Evolutionary conservation across 2,113 vertebrate species (phyloP).

Genomic region (Tychaedon coryphoeus): DNA sequence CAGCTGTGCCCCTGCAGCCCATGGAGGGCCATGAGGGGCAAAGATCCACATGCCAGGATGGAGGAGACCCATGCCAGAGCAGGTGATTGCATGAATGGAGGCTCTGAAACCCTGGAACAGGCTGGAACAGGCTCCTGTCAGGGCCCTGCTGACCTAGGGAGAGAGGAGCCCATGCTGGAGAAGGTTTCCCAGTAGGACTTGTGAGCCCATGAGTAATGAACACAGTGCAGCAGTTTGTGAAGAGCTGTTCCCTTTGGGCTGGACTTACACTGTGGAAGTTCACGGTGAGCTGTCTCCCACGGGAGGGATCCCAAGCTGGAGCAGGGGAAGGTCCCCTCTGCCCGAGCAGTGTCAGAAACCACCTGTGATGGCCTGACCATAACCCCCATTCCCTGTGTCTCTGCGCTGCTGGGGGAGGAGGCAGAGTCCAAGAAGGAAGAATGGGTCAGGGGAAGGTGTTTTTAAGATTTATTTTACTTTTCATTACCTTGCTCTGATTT

Average conservation of each 20-base stretch:
- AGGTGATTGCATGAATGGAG: background rate
- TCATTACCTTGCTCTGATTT: background rate
- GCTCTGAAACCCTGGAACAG: background rate
- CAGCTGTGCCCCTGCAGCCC: background rate
- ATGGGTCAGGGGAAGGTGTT: rapidly evolving
- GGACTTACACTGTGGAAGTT: background rate
- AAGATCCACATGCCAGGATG: too few species aligned
- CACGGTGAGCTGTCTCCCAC: background rate
- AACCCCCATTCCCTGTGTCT: background rate
- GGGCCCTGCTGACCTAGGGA: background rate
- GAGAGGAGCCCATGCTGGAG: rapidly evolving
- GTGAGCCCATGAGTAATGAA: background rate
- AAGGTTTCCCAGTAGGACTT: background rate
- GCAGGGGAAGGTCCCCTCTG: background rate
- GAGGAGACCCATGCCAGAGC: rapidly evolving
- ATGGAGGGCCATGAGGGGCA: too few species aligned
- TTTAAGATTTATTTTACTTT: background rate
- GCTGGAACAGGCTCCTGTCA: background rate
- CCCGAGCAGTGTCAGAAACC: background rate
- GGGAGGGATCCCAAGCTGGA: background rate
- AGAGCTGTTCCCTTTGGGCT: background rate
- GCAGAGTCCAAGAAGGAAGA: background rate
- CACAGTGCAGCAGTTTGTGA: background rate
- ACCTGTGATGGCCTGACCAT: too few species aligned
- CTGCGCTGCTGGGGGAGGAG: rapidly evolving